Evolutionary conservation across 1,140 invertebrate species (phyloP).

Genomic region (Nasonia longicornis): DNA sequence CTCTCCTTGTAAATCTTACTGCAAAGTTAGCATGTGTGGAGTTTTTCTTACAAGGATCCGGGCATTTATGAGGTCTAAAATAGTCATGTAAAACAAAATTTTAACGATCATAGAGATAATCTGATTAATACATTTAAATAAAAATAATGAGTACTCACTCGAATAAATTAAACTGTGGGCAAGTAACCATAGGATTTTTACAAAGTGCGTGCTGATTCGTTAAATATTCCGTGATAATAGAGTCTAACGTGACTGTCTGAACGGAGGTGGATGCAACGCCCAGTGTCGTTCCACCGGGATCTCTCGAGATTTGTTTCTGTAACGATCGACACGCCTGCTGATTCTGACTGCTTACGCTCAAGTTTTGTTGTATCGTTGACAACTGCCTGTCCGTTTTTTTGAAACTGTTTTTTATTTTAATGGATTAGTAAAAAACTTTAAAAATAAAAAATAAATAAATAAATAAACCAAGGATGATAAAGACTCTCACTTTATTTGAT

Average conservation of each 20-base stretch:
- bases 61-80: conserved; percentile 86
- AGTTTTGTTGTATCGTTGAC: conserved; percentile 42
- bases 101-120: conserved; percentile 21
- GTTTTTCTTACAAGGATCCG: conserved; percentile 83
- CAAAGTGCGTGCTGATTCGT: conserved; percentile 95
- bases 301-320: conserved; percentile 76
- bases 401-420: conserved; percentile 55
- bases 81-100: conserved; percentile 32
- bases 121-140: background rate
- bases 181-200: conserved; percentile 92
- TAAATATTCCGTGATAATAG: conserved; percentile 95
- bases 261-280: conserved; percentile 60
- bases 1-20: conserved; percentile 71
- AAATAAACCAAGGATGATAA: background rate
- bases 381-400: conserved; percentile 47
- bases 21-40: conserved; percentile 80
- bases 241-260: conserved; percentile 81
- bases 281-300: conserved; percentile 56
- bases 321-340: conserved; percentile 68
- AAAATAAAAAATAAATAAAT: conserved; percentile 24
- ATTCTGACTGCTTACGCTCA: conserved; percentile 31
- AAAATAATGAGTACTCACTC: conserved; percentile 70
- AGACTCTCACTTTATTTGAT: conserved; percentile 57
- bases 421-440: conserved; percentile 20
- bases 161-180: conserved; percentile 90